Evolutionary conservation across 2,113 vertebrate species (phyloP).

Genomic region (Nibea albiflora): DNA sequence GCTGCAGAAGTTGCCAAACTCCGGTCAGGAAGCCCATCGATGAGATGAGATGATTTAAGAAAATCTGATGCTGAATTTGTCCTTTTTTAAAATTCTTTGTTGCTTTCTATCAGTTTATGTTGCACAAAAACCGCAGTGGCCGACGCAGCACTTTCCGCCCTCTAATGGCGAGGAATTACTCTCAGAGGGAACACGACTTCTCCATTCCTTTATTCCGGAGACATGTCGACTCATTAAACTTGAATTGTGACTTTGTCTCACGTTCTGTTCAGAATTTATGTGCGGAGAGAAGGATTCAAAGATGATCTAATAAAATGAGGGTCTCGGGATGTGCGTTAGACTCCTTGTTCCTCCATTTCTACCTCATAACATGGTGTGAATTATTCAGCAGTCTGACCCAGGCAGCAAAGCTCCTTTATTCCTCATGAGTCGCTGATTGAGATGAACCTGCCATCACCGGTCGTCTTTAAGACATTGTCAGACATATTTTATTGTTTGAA

Average conservation of each 20-base stretch:
- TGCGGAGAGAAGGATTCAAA: slow-evolving; percentile 51
- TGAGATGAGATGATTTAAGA: not conserved
- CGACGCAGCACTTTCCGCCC: slow-evolving; percentile 38
- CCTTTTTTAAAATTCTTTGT: slow-evolving; percentile 5
- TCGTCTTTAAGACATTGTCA: slow-evolving; percentile 50
- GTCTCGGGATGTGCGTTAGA: slow-evolving; percentile 56
- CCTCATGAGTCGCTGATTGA: slow-evolving; percentile 24
- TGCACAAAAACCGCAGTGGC: slow-evolving; percentile 16
- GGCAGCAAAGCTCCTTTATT: slow-evolving; percentile 23
- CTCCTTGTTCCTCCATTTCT: slow-evolving; percentile 45
- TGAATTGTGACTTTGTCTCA: slow-evolving; percentile 68
- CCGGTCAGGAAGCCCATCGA: too few relatives aligned
- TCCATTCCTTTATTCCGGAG: slow-evolving; percentile 64
- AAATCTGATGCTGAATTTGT: not conserved
- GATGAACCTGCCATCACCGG: slow-evolving; percentile 29
- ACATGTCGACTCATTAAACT: slow-evolving; percentile 73
- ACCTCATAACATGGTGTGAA: slow-evolving; percentile 60
- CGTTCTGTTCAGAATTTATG: slow-evolving; percentile 52
- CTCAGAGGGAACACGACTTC: slow-evolving; percentile 55
- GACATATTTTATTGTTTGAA: slow-evolving; percentile 54
- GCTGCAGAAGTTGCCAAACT: too few relatives aligned
- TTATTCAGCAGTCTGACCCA: slow-evolving; percentile 65
- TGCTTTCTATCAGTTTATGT: slow-evolving; percentile 1
- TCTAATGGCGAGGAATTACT: slow-evolving; percentile 51
- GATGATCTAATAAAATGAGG: slow-evolving; percentile 62